Percentiles rank a stretch among this genome's conserved stretches.
phyloP scores from a whole-genome alignment of 2,797 vertebrate species.

The Microctenopoma stevenorrisi region DNA sequence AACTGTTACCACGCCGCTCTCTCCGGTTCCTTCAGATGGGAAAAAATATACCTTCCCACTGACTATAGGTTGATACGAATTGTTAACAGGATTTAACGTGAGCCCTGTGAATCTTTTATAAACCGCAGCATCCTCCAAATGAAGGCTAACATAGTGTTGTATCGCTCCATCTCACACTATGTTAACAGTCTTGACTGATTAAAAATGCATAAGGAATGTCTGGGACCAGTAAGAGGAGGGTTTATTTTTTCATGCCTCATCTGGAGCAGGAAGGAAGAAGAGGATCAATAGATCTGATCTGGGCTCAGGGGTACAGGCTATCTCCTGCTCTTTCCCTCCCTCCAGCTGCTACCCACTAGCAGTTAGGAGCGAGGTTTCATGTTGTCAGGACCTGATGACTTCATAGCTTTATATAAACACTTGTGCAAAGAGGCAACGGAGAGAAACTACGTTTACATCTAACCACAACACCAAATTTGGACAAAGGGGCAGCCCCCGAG shows the following conservation, averaged over 20 bases:
- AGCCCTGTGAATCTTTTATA: constrained; percentile 63
- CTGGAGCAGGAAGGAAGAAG: constrained; percentile 82
- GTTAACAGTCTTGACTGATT: constrained; percentile 80
- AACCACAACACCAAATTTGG: constrained; percentile 28
- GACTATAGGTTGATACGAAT: constrained; percentile 58
- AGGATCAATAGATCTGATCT: constrained; percentile 82
- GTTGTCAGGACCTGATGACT: constrained; percentile 66
- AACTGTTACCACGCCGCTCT: constrained; percentile 75
- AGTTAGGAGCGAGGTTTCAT: constrained; percentile 71
- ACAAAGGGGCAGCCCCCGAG: constrained; percentile 3
- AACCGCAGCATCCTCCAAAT: constrained; percentile 57
- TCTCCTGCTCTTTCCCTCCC: constrained; percentile 48
- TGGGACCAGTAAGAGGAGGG: constrained; percentile 76
- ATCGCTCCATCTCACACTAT: constrained; percentile 73
- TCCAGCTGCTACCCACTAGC: constrained; percentile 51
- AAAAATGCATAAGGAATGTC: constrained; percentile 83
- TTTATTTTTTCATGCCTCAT: constrained; percentile 80
- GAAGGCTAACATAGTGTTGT: constrained; percentile 61
- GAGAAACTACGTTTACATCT: constrained; percentile 25
- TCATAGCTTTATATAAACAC: constrained; percentile 66
- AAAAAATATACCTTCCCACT: constrained; percentile 62
- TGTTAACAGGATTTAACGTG: constrained; percentile 60
- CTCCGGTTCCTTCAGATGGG: constrained; percentile 66
- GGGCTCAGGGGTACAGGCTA: constrained; percentile 66
- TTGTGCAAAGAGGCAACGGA: constrained; percentile 28